These are phyloP conservation scores for Pantherophis alleghaniensis DNA, from an alignment of 2,797 vertebrate species.

Conservation along the genomic window DNA sequence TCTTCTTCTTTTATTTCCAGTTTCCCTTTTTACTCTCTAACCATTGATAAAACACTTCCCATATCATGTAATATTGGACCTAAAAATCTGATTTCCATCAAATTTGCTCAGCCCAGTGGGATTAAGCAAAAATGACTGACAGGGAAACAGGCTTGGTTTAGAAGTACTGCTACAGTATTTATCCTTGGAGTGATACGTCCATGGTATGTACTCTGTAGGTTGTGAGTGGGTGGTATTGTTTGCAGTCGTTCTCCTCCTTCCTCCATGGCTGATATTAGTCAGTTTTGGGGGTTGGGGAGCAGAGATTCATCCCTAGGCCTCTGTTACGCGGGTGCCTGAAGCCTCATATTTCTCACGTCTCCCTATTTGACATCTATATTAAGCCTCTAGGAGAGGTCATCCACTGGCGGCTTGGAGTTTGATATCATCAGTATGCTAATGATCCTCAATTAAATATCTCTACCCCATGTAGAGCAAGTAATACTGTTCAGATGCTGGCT, in stretches of 20 bases:
- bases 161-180: not conserved
- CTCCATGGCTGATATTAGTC: not conserved
- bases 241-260: not conserved
- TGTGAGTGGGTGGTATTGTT: not conserved
- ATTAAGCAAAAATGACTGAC: not conserved
- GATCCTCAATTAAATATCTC: not conserved
- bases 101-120: not conserved
- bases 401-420: not conserved
- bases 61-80: not conserved
- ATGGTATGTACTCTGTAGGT: not conserved
- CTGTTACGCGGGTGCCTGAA: not conserved
- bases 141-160: not conserved
- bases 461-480: not conserved
- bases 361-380: not conserved
- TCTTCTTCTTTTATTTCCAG: too few species aligned
- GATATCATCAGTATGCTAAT: not conserved
- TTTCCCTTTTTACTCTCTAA: too few species aligned
- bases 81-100: not conserved
- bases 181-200: not conserved
- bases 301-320: not conserved
- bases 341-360: not conserved
- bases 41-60: too few species aligned
- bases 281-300: not conserved
- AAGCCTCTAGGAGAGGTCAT: not conserved
- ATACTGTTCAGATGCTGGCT: not conserved